Evolutionary conservation across 2,888 invertebrate genomes (phyloP).

Genomic region (Strigamia transsilvanica): DNA sequence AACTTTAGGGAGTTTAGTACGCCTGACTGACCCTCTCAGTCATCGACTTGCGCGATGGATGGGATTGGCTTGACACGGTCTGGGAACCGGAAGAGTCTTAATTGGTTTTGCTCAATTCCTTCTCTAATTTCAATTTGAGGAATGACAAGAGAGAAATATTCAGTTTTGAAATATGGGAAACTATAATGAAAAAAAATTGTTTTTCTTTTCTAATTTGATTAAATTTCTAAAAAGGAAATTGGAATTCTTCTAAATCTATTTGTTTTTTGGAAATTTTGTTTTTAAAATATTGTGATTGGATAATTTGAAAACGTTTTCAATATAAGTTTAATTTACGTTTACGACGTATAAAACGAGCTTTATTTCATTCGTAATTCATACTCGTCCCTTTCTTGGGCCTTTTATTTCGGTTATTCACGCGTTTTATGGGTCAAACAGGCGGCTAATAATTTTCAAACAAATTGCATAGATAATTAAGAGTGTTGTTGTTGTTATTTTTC

Average conservation of each 20-base stretch:
- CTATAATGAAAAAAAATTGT: neutral
- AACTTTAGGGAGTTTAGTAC: conserved; percentile 10
- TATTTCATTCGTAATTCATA: conserved; percentile 18
- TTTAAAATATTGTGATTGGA: neutral
- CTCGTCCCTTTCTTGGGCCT: conserved; percentile 7
- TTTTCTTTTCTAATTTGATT: neutral
- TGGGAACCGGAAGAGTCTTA: conserved; percentile 22
- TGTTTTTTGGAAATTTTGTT: neutral
- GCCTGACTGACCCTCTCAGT: conserved; percentile 37
- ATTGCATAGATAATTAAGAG: conserved; percentile 42
- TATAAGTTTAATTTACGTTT: conserved; percentile 5
- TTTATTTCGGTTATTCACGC: neutral
- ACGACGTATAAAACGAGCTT: neutral
- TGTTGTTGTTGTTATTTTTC: conserved; percentile 37
- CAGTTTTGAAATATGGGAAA: neutral
- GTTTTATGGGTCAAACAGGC: conserved; percentile 46
- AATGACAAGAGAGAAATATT: conserved; percentile 12
- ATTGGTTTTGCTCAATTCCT: conserved; percentile 45
- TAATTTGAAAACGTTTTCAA: neutral
- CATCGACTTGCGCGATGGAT: neutral
- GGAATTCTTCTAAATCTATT: neutral
- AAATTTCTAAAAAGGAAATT: neutral
- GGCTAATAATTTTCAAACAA: conserved; percentile 40
- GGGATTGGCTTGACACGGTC: conserved; percentile 40
- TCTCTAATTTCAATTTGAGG: conserved; percentile 36